phyloP scores from a whole-genome alignment of 1,140 invertebrate genomes.

The Rhizoglyphus robini region DNA sequence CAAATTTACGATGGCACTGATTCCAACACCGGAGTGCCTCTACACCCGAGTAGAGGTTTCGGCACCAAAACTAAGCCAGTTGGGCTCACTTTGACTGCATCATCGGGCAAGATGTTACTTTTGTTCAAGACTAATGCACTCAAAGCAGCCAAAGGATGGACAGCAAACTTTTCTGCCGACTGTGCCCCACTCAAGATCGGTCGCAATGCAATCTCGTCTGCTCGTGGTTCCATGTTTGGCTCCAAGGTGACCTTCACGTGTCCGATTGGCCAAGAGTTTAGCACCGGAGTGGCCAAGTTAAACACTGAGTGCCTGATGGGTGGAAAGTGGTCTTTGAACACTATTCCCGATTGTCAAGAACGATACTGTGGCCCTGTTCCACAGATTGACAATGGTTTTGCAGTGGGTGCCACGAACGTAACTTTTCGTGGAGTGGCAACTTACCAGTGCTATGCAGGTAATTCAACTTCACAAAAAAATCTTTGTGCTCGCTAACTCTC shows the following conservation, averaged over 20 bases:
- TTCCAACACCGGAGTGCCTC: conserved; percentile 51
- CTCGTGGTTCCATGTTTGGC: conserved; percentile 77
- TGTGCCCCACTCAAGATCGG: conserved; percentile 71
- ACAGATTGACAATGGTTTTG: conserved; percentile 93
- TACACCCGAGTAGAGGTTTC: conserved; percentile 79
- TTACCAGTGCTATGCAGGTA: conserved; percentile 87
- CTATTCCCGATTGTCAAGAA: conserved; percentile 90
- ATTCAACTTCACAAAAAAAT: too few species aligned
- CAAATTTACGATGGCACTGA: conserved; percentile 58
- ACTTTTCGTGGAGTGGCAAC: conserved; percentile 81
- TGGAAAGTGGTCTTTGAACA: conserved; percentile 80
- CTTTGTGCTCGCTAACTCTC: too few species aligned
- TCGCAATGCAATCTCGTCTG: conserved; percentile 70
- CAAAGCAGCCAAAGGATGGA: conserved; percentile 66
- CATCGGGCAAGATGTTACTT: conserved; percentile 77
- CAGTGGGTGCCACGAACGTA: conserved; percentile 83
- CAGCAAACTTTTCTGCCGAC: conserved; percentile 81
- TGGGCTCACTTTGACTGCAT: conserved; percentile 67
- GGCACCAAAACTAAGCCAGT: conserved; percentile 60
- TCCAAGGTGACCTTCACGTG: conserved; percentile 78
- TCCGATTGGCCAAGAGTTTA: conserved; percentile 83
- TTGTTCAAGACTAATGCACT: conserved; percentile 75
- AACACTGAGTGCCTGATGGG: conserved; percentile 70
- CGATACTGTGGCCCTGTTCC: conserved; percentile 93
- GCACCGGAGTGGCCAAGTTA: conserved; percentile 60